Conservation (phyloP, 30 jellyfish, hydroid and myxozoan species). For the Chrysaora quinquecirrha region DNA sequence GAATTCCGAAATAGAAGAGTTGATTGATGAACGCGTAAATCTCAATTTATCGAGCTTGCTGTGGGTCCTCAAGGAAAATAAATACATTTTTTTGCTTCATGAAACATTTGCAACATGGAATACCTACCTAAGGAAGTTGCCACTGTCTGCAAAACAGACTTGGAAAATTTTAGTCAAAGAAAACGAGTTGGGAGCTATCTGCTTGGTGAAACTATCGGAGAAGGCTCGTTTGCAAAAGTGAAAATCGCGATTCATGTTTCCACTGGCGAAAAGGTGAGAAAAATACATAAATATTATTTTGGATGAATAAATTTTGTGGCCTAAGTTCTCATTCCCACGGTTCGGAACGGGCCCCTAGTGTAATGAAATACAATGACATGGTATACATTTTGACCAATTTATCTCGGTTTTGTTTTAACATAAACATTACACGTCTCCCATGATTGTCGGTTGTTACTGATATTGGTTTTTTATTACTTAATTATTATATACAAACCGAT, state of each 20-base stretch:
- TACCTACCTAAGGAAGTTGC: conserved; percentile 70
- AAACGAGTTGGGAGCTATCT: conserved; percentile 83
- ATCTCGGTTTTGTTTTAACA: no score
- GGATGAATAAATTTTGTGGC: no score
- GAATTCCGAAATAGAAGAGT: not conserved
- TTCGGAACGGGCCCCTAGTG: no score
- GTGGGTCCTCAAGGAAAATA: not conserved
- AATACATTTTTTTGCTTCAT: not conserved
- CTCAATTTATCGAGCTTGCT: not conserved
- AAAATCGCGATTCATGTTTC: conserved; percentile 84
- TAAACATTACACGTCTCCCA: no score
- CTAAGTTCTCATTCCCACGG: no score
- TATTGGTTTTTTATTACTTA: no score
- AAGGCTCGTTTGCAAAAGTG: conserved; percentile 95
- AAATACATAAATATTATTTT: no score
- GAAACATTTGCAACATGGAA: conserved; percentile 27
- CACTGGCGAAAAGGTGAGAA: conserved; percentile 98
- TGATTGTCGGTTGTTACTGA: no score
- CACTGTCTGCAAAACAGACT: conserved; percentile 63
- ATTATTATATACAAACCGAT: no score
- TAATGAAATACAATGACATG: no score
- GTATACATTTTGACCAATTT: no score
- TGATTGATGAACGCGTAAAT: not conserved
- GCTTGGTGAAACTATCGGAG: conserved; percentile 89
- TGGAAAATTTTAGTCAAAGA: conserved; percentile 73